These are phyloP conservation scores for Dryococelus australis DNA, from an alignment of 2,888 invertebrate genomes.

Conservation along the genomic window DNA sequence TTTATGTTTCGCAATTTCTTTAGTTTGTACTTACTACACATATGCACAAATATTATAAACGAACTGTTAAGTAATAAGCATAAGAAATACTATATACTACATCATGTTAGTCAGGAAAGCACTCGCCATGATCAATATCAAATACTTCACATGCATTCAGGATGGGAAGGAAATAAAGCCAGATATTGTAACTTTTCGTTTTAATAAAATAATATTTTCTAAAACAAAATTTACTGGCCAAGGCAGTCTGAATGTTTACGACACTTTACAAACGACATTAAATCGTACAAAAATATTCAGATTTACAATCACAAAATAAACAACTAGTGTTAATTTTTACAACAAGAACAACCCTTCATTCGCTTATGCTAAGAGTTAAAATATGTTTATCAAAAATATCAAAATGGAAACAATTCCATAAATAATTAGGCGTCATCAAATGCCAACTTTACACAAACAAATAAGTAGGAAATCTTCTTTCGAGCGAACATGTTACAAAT, in stretches of 20 bases:
- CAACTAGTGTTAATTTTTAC: not conserved
- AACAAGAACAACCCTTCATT: not conserved
- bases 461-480: not conserved
- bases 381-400: constrained; percentile 3
- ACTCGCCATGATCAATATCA: too few species aligned
- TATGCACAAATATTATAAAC: too few species aligned
- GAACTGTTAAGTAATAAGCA: too few species aligned
- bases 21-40: too few species aligned
- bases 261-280: not conserved
- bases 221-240: constrained; percentile 25
- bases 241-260: constrained; percentile 20
- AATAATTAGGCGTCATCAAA: not conserved
- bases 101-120: too few species aligned
- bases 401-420: not conserved
- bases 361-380: not conserved
- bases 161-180: not conserved
- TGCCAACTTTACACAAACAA: not conserved
- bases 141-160: not conserved
- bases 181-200: not conserved
- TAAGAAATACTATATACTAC: too few species aligned
- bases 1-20: too few species aligned
- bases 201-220: not conserved
- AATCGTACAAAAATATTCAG: not conserved
- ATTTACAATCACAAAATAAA: not conserved
- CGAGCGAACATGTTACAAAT: not conserved